Conservation (phyloP, 2,797 vertebrate genomes). For the Coendou prehensilis region DNA sequence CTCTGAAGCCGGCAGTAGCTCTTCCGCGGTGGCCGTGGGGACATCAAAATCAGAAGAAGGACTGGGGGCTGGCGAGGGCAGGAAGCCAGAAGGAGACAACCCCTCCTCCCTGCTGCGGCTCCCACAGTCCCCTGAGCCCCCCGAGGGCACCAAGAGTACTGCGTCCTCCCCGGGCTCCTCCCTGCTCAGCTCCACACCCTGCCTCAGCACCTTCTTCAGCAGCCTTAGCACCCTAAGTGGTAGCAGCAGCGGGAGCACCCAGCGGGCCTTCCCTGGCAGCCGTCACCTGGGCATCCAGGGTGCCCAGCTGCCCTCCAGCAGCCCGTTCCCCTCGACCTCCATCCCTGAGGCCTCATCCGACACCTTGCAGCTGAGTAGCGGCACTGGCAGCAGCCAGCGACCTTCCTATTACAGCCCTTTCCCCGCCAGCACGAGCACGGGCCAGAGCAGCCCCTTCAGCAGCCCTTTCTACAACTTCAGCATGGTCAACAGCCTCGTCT, state of each 20-base stretch:
- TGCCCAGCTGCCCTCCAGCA: constrained; percentile 88
- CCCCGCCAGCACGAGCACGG: constrained; percentile 87
- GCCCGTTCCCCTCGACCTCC: constrained; percentile 87
- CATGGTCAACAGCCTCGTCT: constrained; percentile 97
- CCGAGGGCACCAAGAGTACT: constrained; percentile 91
- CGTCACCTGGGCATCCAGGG: constrained; percentile 91
- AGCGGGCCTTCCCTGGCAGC: constrained; percentile 86
- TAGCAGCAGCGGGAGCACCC: constrained; percentile 85
- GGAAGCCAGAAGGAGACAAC: constrained; percentile 87
- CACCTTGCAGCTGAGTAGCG: constrained; percentile 88
- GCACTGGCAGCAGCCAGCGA: constrained; percentile 78
- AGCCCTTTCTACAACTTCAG: constrained; percentile 97
- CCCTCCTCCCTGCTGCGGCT: constrained; percentile 93
- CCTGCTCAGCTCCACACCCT: constrained; percentile 90
- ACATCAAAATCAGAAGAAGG: constrained; percentile 92
- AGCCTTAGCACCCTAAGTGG: constrained; percentile 93
- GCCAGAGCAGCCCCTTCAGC: constrained; percentile 93
- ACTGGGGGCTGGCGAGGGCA: constrained; percentile 85
- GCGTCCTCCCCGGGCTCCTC: constrained; percentile 89
- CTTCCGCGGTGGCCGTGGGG: constrained; percentile 59
- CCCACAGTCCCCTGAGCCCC: constrained; percentile 84
- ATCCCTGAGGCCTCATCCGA: constrained; percentile 84
- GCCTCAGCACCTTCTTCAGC: constrained; percentile 96
- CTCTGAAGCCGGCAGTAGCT: constrained; percentile 90
- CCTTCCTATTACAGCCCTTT: constrained; percentile 95